These are phyloP conservation scores for Phaethornis superciliosus DNA, from an alignment of 2,113 vertebrate genomes.

Conservation along the genomic window DNA sequence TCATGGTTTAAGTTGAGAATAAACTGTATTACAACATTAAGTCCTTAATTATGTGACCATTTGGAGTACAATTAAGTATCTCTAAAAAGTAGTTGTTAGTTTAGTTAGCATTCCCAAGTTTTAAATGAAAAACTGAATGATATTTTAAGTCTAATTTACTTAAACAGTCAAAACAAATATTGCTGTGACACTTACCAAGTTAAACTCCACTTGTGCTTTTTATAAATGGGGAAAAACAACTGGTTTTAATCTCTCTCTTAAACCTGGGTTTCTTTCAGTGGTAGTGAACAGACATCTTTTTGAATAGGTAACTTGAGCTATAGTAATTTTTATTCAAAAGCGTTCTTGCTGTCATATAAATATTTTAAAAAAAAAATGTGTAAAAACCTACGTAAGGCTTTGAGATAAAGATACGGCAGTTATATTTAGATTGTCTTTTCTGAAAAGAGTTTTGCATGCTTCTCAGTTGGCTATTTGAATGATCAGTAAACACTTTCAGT, in stretches of 20 bases:
- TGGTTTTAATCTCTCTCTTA: slow-evolving; percentile 17
- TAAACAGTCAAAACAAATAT: neutral
- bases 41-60: slow-evolving; percentile 66
- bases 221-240: neutral
- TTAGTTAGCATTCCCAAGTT: slow-evolving; percentile 26
- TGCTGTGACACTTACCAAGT: neutral
- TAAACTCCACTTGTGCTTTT: slow-evolving; percentile 13
- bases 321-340: neutral
- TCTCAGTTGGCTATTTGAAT: neutral
- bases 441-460: neutral
- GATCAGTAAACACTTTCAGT: neutral
- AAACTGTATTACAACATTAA: slow-evolving; percentile 53
- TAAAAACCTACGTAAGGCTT: neutral
- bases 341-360: neutral
- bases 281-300: neutral
- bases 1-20: slow-evolving; percentile 57
- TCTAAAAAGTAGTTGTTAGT: slow-evolving; percentile 32
- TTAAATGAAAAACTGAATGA: slow-evolving; percentile 56
- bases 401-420: neutral
- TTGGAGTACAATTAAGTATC: slow-evolving; percentile 51
- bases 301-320: neutral
- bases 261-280: neutral
- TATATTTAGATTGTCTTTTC: neutral
- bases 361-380: neutral
- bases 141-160: slow-evolving; percentile 35